Percentiles rank a stretch among this genome's conserved stretches.
Evolutionary conservation across 1,140 invertebrate genomes (phyloP).

Genomic region (Gryllus bimaculatus): DNA sequence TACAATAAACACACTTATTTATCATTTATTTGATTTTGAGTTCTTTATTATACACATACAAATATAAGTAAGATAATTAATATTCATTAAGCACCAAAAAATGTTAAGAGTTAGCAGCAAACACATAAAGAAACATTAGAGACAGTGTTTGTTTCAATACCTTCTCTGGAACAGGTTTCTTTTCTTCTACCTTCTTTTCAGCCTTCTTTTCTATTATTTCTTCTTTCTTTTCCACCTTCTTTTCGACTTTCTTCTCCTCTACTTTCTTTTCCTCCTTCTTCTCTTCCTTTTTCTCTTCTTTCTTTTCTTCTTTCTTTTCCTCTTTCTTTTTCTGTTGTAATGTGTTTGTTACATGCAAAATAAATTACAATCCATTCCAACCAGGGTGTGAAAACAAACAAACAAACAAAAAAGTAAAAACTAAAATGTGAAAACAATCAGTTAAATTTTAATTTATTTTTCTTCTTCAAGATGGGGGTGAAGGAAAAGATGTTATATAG

Average conservation of each 20-base stretch:
- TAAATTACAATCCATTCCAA: slow-evolving; percentile 8
- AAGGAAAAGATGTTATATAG: too few relatives aligned
- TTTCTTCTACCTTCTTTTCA: slow-evolving; percentile 31
- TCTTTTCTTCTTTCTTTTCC: slow-evolving; percentile 32
- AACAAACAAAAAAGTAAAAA: background rate
- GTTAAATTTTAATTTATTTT: too few relatives aligned
- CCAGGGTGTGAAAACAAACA: background rate
- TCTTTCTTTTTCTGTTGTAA: slow-evolving; percentile 38
- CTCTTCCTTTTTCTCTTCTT: slow-evolving; percentile 27
- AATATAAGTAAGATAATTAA: too few relatives aligned
- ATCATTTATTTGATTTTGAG: too few relatives aligned
- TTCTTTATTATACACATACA: too few relatives aligned
- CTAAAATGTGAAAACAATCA: background rate
- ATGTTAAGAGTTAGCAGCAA: too few relatives aligned
- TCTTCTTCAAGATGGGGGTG: too few relatives aligned
- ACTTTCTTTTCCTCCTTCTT: slow-evolving; percentile 26
- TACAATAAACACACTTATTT: too few relatives aligned
- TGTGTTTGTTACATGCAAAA: slow-evolving; percentile 24
- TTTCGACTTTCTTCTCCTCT: slow-evolving; percentile 31
- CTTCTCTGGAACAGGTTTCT: slow-evolving; percentile 14
- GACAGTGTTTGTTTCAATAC: background rate
- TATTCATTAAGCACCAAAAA: too few relatives aligned
- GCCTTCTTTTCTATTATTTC: slow-evolving; percentile 25
- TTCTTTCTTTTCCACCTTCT: slow-evolving; percentile 30
- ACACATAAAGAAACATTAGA: too few relatives aligned